Evolutionary conservation across 2,113 vertebrate genomes (phyloP).

Genomic region (Amphilophus citrinellus): DNA sequence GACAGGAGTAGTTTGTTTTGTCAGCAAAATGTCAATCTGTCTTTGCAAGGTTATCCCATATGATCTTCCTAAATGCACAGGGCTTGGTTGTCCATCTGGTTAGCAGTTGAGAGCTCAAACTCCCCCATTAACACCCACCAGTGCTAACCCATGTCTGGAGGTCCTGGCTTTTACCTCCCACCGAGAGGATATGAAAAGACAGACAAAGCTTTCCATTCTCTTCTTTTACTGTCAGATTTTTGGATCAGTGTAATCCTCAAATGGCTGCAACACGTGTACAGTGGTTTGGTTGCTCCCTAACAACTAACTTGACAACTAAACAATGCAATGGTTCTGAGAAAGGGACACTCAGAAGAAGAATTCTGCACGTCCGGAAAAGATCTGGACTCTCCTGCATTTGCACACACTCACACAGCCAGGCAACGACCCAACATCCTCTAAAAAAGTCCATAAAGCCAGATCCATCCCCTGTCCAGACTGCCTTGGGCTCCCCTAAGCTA

Average conservation of each 20-base stretch:
- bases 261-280: constrained; percentile 74
- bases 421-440: constrained; percentile 49
- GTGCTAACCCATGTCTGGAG: constrained; percentile 65
- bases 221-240: constrained; percentile 76
- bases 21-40: constrained; percentile 81
- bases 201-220: constrained; percentile 77
- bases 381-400: constrained; percentile 15
- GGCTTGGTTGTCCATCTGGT: constrained; percentile 77
- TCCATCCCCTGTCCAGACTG: constrained; percentile 57
- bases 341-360: constrained; percentile 48
- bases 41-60: constrained; percentile 77
- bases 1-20: constrained; percentile 74
- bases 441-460: constrained; percentile 58
- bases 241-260: constrained; percentile 76
- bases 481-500: constrained; percentile 67
- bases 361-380: constrained; percentile 57
- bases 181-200: constrained; percentile 77
- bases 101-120: constrained; percentile 62
- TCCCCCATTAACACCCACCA: constrained; percentile 65
- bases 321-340: constrained; percentile 56
- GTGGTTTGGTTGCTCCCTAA: constrained; percentile 76
- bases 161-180: constrained; percentile 77
- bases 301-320: constrained; percentile 74
- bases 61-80: constrained; percentile 76
- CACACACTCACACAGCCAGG: constrained; percentile 25